Evolutionary conservation across 2,113 vertebrate species (phyloP).

Genomic region (Heterocephalus glaber): DNA sequence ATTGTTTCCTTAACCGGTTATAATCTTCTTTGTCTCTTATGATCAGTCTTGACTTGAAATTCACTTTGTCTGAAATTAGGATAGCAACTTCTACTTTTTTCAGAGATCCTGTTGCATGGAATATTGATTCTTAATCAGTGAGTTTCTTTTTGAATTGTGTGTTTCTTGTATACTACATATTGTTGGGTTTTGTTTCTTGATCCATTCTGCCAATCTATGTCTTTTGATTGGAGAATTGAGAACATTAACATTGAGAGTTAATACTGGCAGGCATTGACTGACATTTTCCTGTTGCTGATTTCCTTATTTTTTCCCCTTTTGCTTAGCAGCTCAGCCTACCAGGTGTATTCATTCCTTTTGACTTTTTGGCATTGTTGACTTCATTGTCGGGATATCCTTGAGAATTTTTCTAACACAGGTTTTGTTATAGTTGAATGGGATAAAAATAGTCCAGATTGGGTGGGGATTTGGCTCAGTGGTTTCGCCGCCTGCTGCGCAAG

Average conservation of each 20-base stretch:
- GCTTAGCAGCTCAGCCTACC: not conserved
- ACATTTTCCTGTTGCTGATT: not conserved
- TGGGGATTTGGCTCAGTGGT: too few species aligned
- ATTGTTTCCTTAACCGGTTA: not conserved
- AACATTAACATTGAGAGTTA: not conserved
- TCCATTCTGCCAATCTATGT: not conserved
- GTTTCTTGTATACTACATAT: not conserved
- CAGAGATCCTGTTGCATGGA: not conserved
- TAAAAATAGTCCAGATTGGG: not conserved
- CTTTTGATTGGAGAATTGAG: not conserved
- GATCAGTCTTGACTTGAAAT: not conserved
- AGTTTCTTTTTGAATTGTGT: not conserved
- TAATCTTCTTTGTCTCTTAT: not conserved
- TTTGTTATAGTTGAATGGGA: not conserved
- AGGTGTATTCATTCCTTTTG: not conserved
- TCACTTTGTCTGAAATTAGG: not conserved
- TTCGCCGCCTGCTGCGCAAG: too few species aligned
- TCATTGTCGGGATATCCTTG: not conserved
- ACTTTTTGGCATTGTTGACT: not conserved
- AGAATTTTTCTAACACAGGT: not conserved
- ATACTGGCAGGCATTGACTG: not conserved
- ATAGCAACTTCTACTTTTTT: not conserved
- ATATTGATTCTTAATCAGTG: not conserved
- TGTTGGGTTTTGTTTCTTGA: not conserved
- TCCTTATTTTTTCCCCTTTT: not conserved